These are phyloP conservation scores for Corythornis vintsioides DNA, from an alignment of 2,113 vertebrate genomes.

Conservation along the genomic window DNA sequence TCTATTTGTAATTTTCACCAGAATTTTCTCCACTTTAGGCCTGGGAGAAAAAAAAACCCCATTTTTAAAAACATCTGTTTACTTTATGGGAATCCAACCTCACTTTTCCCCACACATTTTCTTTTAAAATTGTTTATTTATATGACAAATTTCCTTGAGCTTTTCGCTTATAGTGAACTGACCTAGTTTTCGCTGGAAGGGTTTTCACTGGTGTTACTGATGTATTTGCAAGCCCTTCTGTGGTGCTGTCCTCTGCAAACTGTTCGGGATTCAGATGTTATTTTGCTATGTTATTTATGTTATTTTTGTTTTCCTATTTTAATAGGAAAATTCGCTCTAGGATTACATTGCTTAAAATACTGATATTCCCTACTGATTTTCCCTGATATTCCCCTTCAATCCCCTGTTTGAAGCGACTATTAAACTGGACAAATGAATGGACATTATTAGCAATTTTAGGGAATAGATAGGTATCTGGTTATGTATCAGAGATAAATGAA, in stretches of 20 bases:
- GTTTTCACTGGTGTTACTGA: not conserved
- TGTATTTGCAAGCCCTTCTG: not conserved
- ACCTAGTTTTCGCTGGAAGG: not conserved
- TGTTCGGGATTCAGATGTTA: not conserved
- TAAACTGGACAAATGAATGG: not conserved
- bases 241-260: not conserved
- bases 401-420: not conserved
- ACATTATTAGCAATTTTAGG: not conserved
- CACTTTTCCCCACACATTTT: not conserved
- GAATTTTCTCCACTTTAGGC: not conserved
- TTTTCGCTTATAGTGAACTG: not conserved
- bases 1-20: not conserved
- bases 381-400: not conserved
- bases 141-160: not conserved
- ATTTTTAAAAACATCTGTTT: not conserved
- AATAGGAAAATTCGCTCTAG: not conserved
- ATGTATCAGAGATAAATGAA: conserved; percentile 24
- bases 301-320: not conserved
- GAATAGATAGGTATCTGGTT: not conserved
- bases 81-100: not conserved
- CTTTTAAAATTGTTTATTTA: not conserved
- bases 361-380: not conserved
- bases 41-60: no score
- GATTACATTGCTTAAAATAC: not conserved
- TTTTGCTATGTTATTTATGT: not conserved